Evolutionary conservation across 2,888 invertebrate genomes (phyloP).

Genomic region (Bedellia somnulentella): DNA sequence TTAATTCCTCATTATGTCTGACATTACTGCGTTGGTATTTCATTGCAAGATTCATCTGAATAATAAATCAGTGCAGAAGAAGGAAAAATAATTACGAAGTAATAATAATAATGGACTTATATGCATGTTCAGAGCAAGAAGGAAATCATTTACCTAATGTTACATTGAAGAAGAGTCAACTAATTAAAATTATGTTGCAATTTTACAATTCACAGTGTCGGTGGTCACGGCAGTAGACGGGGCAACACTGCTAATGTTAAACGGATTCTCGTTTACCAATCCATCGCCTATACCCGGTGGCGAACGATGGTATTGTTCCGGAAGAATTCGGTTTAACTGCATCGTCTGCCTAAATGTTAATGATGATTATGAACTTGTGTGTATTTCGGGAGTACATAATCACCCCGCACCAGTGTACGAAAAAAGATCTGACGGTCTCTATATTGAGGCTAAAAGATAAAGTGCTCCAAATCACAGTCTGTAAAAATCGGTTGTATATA

Average conservation of each 20-base stretch:
- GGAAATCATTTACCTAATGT: too few relatives aligned
- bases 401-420: conserved; percentile 38
- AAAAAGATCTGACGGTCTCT: conserved; percentile 33
- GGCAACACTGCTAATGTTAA: conserved; percentile 42
- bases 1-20: too few relatives aligned
- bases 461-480: conserved; percentile 1
- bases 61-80: too few relatives aligned
- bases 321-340: conserved; percentile 33
- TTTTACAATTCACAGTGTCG: conserved; percentile 46
- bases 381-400: conserved; percentile 35
- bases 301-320: conserved; percentile 49
- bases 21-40: too few relatives aligned
- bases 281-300: conserved; percentile 43
- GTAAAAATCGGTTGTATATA: too few relatives aligned
- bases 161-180: too few relatives aligned
- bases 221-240: conserved; percentile 49
- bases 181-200: too few relatives aligned
- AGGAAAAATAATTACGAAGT: too few relatives aligned
- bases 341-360: conserved; percentile 44
- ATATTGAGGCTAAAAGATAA: conserved; percentile 18
- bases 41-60: too few relatives aligned
- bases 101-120: too few relatives aligned
- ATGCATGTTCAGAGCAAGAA: too few relatives aligned
- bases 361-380: conserved; percentile 47
- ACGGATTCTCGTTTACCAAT: conserved; percentile 42